These are phyloP conservation scores for Caenorhabditis virilis DNA, from an alignment of 2,888 invertebrate species.

Conservation along the genomic window DNA sequence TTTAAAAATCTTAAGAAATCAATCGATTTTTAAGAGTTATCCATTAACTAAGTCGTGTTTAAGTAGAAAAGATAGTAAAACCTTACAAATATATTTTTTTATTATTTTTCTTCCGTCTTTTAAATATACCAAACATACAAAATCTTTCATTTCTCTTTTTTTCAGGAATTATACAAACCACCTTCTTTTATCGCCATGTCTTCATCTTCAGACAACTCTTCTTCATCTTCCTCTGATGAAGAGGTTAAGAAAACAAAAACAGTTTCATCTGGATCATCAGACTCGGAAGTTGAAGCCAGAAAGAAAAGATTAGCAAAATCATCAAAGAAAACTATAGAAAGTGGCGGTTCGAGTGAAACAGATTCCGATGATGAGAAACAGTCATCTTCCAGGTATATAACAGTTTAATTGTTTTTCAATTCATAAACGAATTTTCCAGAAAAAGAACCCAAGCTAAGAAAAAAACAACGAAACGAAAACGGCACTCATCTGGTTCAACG, in stretches of 20 bases:
- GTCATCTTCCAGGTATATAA: constrained; percentile 4
- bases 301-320: not conserved
- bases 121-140: no score
- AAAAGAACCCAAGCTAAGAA: constrained; percentile 17
- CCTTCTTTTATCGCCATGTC: no score
- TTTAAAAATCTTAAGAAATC: no score
- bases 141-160: no score
- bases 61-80: no score
- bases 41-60: no score
- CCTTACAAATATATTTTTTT: no score
- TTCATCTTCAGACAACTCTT: constrained; percentile 12
- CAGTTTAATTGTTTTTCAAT: not conserved
- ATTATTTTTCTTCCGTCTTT: no score
- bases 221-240: constrained; percentile 21
- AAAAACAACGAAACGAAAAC: constrained; percentile 15
- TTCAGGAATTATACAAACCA: no score
- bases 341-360: constrained; percentile 17
- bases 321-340: constrained; percentile 9
- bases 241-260: constrained; percentile 4
- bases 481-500: constrained; percentile 6
- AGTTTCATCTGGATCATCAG: constrained; percentile 5
- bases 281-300: constrained; percentile 15
- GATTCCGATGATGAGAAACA: constrained; percentile 17
- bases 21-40: no score
- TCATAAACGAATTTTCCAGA: not conserved